Percentiles rank a stretch among this genome's conserved stretches.
Conservation (phyloP, 2,888 invertebrate genomes). For the Drosophila mimica region DNA sequence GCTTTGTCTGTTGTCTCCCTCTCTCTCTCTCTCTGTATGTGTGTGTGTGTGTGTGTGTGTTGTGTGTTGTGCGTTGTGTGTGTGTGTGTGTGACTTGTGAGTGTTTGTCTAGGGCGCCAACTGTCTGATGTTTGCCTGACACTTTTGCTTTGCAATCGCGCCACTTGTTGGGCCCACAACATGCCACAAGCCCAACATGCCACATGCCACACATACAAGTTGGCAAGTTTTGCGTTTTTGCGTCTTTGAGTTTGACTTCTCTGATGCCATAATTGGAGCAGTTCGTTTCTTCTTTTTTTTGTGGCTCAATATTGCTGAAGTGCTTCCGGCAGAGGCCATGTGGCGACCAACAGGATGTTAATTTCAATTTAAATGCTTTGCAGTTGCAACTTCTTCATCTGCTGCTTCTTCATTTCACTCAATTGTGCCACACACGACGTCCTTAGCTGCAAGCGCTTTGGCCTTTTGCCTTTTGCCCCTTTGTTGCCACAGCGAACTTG, state of each 20-base stretch:
- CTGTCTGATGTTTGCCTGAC: slow-evolving; percentile 74
- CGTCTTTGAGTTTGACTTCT: slow-evolving; percentile 59
- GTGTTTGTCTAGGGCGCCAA: slow-evolving; percentile 68
- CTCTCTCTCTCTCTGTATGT: slow-evolving; percentile 22
- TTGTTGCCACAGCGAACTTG: slow-evolving; percentile 16
- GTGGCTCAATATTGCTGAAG: slow-evolving; percentile 40
- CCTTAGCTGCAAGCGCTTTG: slow-evolving; percentile 61
- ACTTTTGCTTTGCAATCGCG: slow-evolving; percentile 70
- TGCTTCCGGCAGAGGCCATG: slow-evolving; percentile 54
- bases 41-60: slow-evolving; percentile 20
- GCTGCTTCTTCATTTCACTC: slow-evolving; percentile 25
- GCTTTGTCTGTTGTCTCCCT: slow-evolving; percentile 44
- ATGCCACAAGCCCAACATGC: background rate
- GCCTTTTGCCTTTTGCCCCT: slow-evolving; percentile 21
- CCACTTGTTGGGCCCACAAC: slow-evolving; percentile 60
- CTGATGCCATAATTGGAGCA: slow-evolving; percentile 69
- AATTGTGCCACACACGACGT: slow-evolving; percentile 64
- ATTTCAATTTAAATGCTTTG: slow-evolving; percentile 75
- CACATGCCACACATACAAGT: slow-evolving; percentile 5
- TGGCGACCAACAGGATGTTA: slow-evolving; percentile 69
- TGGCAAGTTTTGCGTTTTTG: slow-evolving; percentile 26
- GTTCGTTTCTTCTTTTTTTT: slow-evolving; percentile 19
- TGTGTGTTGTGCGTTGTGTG: slow-evolving; percentile 19
- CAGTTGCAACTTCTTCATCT: slow-evolving; percentile 35
- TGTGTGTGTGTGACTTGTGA: slow-evolving; percentile 11